These are phyloP conservation scores for Zosterops hypoxanthus DNA, from an alignment of 2,113 vertebrate species.

Conservation along the genomic window DNA sequence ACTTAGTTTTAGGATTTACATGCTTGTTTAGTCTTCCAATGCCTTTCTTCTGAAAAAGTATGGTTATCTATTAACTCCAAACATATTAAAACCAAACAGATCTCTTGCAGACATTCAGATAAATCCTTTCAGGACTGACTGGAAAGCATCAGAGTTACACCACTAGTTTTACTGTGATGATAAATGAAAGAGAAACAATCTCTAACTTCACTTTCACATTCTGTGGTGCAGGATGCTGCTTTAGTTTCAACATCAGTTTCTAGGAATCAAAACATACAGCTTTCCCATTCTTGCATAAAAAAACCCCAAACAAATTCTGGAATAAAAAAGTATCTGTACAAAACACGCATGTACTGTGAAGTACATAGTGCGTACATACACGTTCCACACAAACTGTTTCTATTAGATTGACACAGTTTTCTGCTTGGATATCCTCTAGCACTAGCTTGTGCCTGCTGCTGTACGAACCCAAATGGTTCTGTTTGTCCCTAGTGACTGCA, in stretches of 20 bases:
- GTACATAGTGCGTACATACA: background rate
- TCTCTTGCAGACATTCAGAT: background rate
- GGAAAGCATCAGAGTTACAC: slow-evolving; percentile 25
- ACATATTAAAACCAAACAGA: slow-evolving; percentile 11
- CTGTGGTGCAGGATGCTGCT: background rate
- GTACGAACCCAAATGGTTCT: background rate
- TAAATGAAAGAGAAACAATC: slow-evolving; percentile 66
- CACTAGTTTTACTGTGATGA: slow-evolving; percentile 20
- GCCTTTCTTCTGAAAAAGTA: slow-evolving; percentile 28
- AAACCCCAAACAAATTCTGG: background rate
- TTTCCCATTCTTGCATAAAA: background rate
- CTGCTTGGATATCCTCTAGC: background rate
- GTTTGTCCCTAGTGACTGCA: background rate
- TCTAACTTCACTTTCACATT: slow-evolving; percentile 57
- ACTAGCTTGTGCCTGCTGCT: background rate
- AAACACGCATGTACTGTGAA: background rate
- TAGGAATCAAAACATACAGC: background rate
- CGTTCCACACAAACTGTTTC: background rate
- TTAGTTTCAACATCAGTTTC: background rate
- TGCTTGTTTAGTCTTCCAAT: background rate
- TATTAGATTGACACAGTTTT: background rate
- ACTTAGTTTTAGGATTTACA: slow-evolving; percentile 38
- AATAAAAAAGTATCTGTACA: background rate
- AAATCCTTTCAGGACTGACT: slow-evolving; percentile 44
- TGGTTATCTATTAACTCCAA: background rate